phyloP scores from a whole-genome alignment of 2,113 vertebrate genomes.

The Albula goreensis region DNA sequence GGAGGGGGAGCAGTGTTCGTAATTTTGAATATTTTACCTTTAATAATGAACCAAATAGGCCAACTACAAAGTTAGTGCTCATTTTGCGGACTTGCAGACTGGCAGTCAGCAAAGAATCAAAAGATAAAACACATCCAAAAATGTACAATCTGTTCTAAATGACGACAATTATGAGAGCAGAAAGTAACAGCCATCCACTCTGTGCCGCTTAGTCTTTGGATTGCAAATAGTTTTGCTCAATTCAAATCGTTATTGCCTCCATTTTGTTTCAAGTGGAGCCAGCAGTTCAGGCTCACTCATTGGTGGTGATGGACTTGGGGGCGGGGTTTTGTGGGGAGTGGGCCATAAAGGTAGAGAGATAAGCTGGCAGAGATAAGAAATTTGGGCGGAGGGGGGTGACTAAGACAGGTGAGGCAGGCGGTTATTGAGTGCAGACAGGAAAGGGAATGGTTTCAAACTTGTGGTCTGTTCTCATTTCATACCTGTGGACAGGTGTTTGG shows the following conservation, averaged over 20 bases:
- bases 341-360: background rate
- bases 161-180: too few relatives aligned
- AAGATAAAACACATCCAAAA: too few relatives aligned
- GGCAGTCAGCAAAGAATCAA: too few relatives aligned
- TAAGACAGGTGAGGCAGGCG: slow-evolving; percentile 39
- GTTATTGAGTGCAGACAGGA: slow-evolving; percentile 36
- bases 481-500: slow-evolving; percentile 72
- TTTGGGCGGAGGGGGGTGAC: slow-evolving; percentile 12
- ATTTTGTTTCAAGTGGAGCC: slow-evolving; percentile 48
- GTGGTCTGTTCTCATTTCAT: slow-evolving; percentile 54
- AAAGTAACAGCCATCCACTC: slow-evolving; percentile 13
- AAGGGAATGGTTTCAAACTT: slow-evolving; percentile 32
- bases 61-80: too few relatives aligned
- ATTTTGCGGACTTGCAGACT: too few relatives aligned
- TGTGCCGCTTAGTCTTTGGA: slow-evolving; percentile 47
- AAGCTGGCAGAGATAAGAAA: slow-evolving; percentile 36
- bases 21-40: too few relatives aligned
- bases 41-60: too few relatives aligned
- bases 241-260: slow-evolving; percentile 55
- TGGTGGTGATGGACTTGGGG: slow-evolving; percentile 50
- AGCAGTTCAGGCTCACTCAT: slow-evolving; percentile 51
- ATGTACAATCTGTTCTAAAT: too few relatives aligned
- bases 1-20: too few relatives aligned
- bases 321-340: background rate
- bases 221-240: slow-evolving; percentile 49